These are phyloP conservation scores for Calosoma granatense DNA, from an alignment of 1,140 invertebrate genomes.

Conservation along the genomic window DNA sequence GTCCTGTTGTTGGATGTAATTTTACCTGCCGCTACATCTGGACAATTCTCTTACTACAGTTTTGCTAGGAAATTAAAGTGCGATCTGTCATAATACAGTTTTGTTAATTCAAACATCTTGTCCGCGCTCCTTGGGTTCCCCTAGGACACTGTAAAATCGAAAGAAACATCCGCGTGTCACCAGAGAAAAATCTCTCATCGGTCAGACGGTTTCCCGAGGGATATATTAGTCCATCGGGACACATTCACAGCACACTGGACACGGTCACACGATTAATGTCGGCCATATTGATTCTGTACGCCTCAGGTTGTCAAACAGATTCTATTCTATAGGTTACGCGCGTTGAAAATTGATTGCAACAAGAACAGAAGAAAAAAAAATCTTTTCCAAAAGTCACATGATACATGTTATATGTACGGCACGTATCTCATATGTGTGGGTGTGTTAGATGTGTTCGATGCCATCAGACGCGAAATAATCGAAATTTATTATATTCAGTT, in stretches of 20 bases:
- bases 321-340: constrained; percentile 4
- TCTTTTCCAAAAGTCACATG: neutral
- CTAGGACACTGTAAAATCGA: constrained; percentile 1
- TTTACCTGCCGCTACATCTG: no score
- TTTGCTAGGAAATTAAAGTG: no score
- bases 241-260: constrained; percentile 4
- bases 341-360: constrained; percentile 1
- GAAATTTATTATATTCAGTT: neutral
- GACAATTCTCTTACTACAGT: no score
- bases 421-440: constrained; percentile 1
- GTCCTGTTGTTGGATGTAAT: no score
- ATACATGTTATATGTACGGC: neutral
- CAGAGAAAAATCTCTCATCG: neutral
- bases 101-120: neutral
- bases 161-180: neutral
- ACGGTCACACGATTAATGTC: neutral
- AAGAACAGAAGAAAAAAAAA: neutral
- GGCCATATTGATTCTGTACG: neutral
- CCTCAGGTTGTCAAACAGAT: constrained; percentile 8
- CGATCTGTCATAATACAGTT: neutral
- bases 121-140: neutral
- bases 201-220: neutral
- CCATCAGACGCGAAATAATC: neutral
- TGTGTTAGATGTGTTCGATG: neutral
- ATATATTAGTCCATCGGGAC: neutral